Evolutionary conservation across 2,888 invertebrate species (phyloP).

Genomic region (Electrophaes corylata): DNA sequence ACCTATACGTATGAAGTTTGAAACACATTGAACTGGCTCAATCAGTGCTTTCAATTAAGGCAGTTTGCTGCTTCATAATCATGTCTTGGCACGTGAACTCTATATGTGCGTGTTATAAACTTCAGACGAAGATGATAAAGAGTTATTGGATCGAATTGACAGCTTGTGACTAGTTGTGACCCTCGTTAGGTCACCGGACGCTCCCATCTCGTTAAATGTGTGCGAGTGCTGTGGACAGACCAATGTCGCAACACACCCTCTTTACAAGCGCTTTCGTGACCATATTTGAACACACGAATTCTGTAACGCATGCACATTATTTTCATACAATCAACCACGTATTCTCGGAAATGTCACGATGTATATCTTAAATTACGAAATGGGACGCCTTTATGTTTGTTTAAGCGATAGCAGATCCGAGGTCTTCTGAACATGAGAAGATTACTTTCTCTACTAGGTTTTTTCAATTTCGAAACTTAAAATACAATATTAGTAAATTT

Average conservation of each 20-base stretch:
- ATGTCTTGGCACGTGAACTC: slow-evolving; percentile 36
- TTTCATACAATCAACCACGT: slow-evolving; percentile 38
- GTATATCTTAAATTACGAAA: slow-evolving; percentile 28
- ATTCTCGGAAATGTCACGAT: slow-evolving; percentile 38
- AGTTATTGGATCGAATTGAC: slow-evolving; percentile 53
- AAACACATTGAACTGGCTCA: slow-evolving; percentile 27
- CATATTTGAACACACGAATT: slow-evolving; percentile 42
- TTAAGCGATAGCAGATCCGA: slow-evolving; percentile 11
- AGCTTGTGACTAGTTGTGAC: slow-evolving; percentile 48
- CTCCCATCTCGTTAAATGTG: slow-evolving; percentile 54
- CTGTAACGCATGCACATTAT: slow-evolving; percentile 38
- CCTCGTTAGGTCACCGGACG: slow-evolving; percentile 58
- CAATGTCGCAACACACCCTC: slow-evolving; percentile 46
- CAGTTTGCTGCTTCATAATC: slow-evolving; percentile 31
- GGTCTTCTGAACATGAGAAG: slow-evolving; percentile 3
- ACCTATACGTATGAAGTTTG: slow-evolving; percentile 21
- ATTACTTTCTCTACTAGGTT: neutral
- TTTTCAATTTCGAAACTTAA: neutral
- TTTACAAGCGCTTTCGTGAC: slow-evolving; percentile 36
- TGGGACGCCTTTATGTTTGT: slow-evolving; percentile 27
- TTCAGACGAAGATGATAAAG: slow-evolving; percentile 45
- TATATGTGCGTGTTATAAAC: slow-evolving; percentile 43
- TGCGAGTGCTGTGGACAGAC: slow-evolving; percentile 43
- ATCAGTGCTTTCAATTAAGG: slow-evolving; percentile 33
- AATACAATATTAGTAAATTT: too few relatives aligned